phyloP scores from a whole-genome alignment of 1,140 invertebrate species.

The Pachyrhynchus sulphureomaculatus region DNA sequence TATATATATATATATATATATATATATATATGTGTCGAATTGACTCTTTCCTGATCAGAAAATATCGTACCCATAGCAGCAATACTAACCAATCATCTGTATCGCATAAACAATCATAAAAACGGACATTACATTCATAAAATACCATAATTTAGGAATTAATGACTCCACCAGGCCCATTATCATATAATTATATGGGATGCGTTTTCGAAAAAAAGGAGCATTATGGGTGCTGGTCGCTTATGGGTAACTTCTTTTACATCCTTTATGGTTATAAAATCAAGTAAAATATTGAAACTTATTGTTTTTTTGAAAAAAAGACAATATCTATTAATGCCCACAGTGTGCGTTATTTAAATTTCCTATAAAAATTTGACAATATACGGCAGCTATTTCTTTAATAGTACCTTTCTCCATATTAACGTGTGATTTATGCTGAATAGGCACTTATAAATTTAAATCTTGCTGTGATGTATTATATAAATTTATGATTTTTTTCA shows the following conservation, averaged over 20 bases:
- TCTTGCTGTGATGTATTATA: too few relatives aligned
- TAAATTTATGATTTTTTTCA: too few relatives aligned
- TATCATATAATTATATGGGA: slow-evolving; percentile 48
- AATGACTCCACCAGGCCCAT: slow-evolving; percentile 44
- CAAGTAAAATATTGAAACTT: slow-evolving; percentile 24
- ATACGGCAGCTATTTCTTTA: too few relatives aligned
- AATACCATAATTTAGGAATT: slow-evolving; percentile 49
- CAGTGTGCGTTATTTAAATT: too few relatives aligned
- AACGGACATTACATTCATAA: slow-evolving; percentile 50
- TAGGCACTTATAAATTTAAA: too few relatives aligned
- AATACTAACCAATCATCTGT: slow-evolving; percentile 53
- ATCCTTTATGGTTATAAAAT: slow-evolving; percentile 20
- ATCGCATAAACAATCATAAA: slow-evolving; percentile 53
- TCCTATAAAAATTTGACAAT: too few relatives aligned
- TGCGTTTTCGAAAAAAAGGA: slow-evolving; percentile 34
- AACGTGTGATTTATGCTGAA: too few relatives aligned
- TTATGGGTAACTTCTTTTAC: slow-evolving; percentile 20
- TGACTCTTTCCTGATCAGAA: background rate
- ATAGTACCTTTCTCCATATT: too few relatives aligned
- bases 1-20: background rate
- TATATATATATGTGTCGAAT: slow-evolving; percentile 3
- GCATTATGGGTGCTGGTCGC: slow-evolving; percentile 25
- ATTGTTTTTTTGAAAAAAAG: slow-evolving; percentile 10
- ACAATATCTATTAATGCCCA: background rate
- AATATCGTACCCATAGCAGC: slow-evolving; percentile 30